Percentiles rank a stretch among this genome's conserved stretches.
These are phyloP conservation scores for Ptychochromis oligacanthus DNA, from an alignment of 2,113 vertebrate species.

Conservation along the genomic window DNA sequence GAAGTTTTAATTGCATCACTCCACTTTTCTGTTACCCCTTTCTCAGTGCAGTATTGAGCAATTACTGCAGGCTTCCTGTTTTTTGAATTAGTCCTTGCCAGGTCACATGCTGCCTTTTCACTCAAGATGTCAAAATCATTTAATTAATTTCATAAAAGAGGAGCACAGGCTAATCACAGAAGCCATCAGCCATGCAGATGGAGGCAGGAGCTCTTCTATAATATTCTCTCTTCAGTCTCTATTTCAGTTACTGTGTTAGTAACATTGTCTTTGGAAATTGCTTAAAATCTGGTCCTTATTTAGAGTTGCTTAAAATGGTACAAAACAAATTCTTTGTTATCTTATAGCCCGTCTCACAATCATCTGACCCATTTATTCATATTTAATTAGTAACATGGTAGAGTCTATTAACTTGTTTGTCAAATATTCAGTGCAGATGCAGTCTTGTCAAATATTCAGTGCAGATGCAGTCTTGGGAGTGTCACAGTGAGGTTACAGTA, in stretches of 20 bases:
- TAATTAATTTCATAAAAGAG: slow-evolving; percentile 48
- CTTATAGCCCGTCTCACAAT: neutral
- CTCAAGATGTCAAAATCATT: slow-evolving; percentile 51
- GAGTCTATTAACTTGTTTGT: slow-evolving; percentile 56
- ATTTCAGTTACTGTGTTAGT: slow-evolving; percentile 24
- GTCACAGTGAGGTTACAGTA: slow-evolving; percentile 20
- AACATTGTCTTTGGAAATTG: slow-evolving; percentile 1
- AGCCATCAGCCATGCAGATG: slow-evolving; percentile 32
- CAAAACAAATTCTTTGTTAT: neutral
- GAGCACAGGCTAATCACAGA: slow-evolving; percentile 36
- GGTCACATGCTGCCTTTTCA: slow-evolving; percentile 52
- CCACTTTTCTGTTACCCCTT: slow-evolving; percentile 20
- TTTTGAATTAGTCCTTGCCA: slow-evolving; percentile 52
- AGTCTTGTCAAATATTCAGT: slow-evolving; percentile 35
- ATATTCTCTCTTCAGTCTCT: neutral
- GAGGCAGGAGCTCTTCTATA: slow-evolving; percentile 21
- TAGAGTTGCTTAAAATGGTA: slow-evolving; percentile 7
- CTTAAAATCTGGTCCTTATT: slow-evolving; percentile 29
- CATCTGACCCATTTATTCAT: slow-evolving; percentile 47
- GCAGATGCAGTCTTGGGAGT: slow-evolving; percentile 26
- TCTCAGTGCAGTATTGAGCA: slow-evolving; percentile 39
- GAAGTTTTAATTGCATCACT: slow-evolving; percentile 58
- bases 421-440: slow-evolving; percentile 33
- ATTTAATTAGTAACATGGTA: slow-evolving; percentile 56
- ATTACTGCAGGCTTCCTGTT: slow-evolving; percentile 48